Conservation (phyloP, 2,888 invertebrate species). For the Capitulum mitella region DNA sequence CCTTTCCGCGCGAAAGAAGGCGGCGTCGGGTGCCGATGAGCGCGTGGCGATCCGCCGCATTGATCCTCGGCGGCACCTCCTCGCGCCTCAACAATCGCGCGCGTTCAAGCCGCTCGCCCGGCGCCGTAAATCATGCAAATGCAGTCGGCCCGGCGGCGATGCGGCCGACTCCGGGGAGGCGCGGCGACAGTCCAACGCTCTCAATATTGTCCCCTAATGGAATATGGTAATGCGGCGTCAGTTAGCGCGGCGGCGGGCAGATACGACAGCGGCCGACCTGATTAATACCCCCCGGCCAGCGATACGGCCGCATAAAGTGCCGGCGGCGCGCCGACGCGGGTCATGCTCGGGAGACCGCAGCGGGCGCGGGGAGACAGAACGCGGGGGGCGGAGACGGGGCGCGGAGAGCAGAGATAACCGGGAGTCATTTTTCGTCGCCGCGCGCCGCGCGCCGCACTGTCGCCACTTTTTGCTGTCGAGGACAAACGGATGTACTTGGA, state of each 20-base stretch:
- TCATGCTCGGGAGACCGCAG: no score
- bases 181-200: slow-evolving; percentile 9
- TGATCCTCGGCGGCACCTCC: neutral
- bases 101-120: neutral
- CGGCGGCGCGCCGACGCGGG: no score
- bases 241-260: neutral
- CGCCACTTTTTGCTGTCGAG: no score
- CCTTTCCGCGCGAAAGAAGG: neutral
- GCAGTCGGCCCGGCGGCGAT: neutral
- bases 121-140: slow-evolving; percentile 16
- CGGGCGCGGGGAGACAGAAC: no score
- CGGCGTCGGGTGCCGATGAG: neutral
- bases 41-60: neutral
- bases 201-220: slow-evolving; percentile 24
- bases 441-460: no score
- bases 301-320: neutral
- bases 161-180: neutral
- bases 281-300: slow-evolving; percentile 1
- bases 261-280: slow-evolving; percentile 1
- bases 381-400: no score
- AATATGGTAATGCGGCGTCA: slow-evolving; percentile 21
- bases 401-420: no score
- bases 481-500: no score
- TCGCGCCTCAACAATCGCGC: neutral
- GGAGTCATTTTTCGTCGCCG: no score